Conservation (phyloP, 1,140 invertebrate genomes). For the Leguminivora glycinivorella region DNA sequence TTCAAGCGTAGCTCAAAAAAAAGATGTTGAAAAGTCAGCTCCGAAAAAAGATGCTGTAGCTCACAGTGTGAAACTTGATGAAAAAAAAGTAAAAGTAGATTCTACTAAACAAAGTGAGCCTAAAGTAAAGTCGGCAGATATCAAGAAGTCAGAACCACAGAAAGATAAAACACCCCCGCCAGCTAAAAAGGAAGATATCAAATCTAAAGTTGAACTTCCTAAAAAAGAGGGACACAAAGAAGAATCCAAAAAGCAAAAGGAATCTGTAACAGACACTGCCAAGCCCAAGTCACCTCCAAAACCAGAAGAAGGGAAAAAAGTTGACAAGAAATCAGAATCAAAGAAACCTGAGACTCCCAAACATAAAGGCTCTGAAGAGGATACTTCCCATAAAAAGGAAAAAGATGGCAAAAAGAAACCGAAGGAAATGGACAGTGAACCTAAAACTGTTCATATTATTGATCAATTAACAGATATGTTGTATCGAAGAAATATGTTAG, state of each 20-base stretch:
- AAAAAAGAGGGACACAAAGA: conserved; percentile 33
- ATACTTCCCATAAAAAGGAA: conserved; percentile 37
- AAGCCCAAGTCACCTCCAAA: conserved; percentile 22
- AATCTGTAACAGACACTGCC: not conserved
- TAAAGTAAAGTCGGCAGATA: not conserved
- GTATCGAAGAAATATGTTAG: conserved; percentile 62
- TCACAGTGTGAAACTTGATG: conserved; percentile 35
- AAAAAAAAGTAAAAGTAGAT: not conserved
- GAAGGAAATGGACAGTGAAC: conserved; percentile 40
- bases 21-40: not conserved
- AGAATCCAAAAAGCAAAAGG: conserved; percentile 31
- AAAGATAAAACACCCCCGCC: not conserved
- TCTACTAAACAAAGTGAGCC: not conserved
- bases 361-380: conserved; percentile 14
- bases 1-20: not conserved
- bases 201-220: not conserved
- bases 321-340: conserved; percentile 25
- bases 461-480: conserved; percentile 59
- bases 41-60: conserved; percentile 18
- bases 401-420: conserved; percentile 38
- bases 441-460: conserved; percentile 46
- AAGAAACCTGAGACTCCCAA: conserved; percentile 15
- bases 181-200: conserved; percentile 30
- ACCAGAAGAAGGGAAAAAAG: conserved; percentile 31
- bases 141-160: conserved; percentile 1